Base-by-base conservation (phyloP, 2,888 invertebrate species). In the Sialis fuliginosa region DNA sequence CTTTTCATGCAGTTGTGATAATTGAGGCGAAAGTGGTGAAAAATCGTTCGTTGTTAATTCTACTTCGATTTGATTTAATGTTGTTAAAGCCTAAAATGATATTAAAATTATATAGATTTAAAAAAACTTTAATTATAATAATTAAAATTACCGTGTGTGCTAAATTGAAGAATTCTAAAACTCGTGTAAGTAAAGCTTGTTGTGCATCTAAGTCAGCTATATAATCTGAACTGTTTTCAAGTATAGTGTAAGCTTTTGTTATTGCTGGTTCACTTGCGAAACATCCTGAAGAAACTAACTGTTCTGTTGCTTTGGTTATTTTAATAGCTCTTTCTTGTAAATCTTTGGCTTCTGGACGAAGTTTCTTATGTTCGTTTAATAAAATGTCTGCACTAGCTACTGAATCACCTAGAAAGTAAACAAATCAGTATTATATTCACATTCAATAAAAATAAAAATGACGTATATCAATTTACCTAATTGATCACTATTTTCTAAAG, bases 301-400 rank as follows among this genome's bases (percentile, higher is more conserved):
- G 79, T 62, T 87, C 86, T 10, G 84, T 85, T 37, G 81, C 80
- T 57, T 80, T 77, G 22, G 85, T 79, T 54, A 86, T 78, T 62
- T 79, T 81, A 45, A 87, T 64, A 6, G 82, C 79, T 54, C 75
- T 73, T 60, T 87, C 86, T 60, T 86, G 80, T 49, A 84, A 66
- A 50, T 79, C 74, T 67, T 78, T 71, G 30, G 83, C 82, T 63
- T 82, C 81, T 30, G 72, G 70, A 54, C 83, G 74, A 55, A 81
- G 69, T 58, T 79, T 79, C 48, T 70, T 70, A 57, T 85, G 75
- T 56, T 81, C 78, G 57, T 75, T 72, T n/a, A 79, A 68, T 34
- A 84, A 65, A 44, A 75, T 64, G 58, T 78, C 78, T 6, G 82
- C 75, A 49, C 78, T 76, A 10, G 77, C 71, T 30, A 75, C 72